Evolutionary conservation across 2,113 vertebrate species (phyloP), one percentile per base, ranked within the genome.

Genomic region (Theristicus caerulescens): DNA sequence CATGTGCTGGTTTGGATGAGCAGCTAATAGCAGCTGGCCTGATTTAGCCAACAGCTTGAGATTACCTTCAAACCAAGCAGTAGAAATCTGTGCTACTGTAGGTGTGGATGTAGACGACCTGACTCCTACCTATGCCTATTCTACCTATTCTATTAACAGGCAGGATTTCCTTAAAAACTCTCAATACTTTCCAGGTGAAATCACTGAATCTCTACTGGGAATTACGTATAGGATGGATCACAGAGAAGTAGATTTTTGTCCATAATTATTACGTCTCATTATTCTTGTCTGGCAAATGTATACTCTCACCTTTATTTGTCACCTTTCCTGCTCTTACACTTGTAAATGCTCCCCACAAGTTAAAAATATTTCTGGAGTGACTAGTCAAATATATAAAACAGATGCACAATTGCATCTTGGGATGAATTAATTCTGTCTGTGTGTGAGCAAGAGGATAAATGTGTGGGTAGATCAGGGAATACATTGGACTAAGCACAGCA

Each of bases 381-480:
- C 93, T 94, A 89, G 94, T 95, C 73, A 97, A 61, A 97, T 96
- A 96, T 86, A 96, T 96, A 97, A 96, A 97, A 96, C 97, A 97
- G 97, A 97, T 94, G 96, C 76, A 88, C 31, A 38, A 8, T 73
- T 82, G 57, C 84, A 96, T 84, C 82, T 87, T 86, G 93, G 97
- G 96, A 96, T 96, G 94, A 90, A 97, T 97, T 95, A 97, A 90
- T 93, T 92, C 94, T 96, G 93, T 93, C 93, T 97, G 84, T 94
- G 88, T 86, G 78, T 11, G 71, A 97, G 92, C 64, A 90, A 78
- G 46, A 85, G 76, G 64, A 95, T 32, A 67, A 91, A 86, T 10
- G 49, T 90, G 81, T 86, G 80, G 76, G 90, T 59, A 93, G 89
- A 66, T 77, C 49, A 73, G 96, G 91, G 86, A 96, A 96, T 92